Percentiles rank a stretch among this genome's conserved stretches.
Evolutionary conservation across 2,113 vertebrate genomes (phyloP).

Genomic region (Salminus brasiliensis): DNA sequence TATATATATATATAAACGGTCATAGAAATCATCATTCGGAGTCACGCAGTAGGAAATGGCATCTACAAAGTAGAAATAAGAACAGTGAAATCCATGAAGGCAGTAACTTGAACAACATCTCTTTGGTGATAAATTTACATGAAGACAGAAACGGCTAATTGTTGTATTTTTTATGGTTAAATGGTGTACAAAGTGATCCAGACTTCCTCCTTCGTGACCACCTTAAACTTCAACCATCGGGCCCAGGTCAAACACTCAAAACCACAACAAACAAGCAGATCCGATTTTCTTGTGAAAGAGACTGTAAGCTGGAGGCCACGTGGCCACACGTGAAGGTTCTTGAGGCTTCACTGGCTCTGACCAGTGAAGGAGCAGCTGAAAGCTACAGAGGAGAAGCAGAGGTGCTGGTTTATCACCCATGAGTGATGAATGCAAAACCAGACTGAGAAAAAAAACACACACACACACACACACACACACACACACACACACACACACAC

Average conservation of each 20-base stretch:
- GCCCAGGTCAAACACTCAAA: neutral
- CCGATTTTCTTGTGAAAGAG: neutral
- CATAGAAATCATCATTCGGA: constrained; percentile 44
- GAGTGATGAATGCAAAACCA: neutral
- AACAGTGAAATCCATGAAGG: constrained; percentile 36
- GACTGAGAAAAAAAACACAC: neutral
- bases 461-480: no score
- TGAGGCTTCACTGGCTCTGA: neutral
- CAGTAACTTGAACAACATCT: constrained; percentile 51
- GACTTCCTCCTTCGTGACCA: neutral
- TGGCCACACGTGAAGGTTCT: neutral
- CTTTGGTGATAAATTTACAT: constrained; percentile 65
- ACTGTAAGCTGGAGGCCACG: neutral
- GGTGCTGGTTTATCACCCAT: neutral
- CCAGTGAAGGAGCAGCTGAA: constrained; percentile 3
- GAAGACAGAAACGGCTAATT: neutral
- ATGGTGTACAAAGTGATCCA: neutral
- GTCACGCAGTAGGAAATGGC: constrained; percentile 48
- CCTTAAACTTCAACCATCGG: neutral
- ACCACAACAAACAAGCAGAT: neutral
- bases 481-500: no score
- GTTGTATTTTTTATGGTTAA: neutral
- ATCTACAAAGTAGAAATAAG: constrained; percentile 28
- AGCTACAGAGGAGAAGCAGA: neutral
- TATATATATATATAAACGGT: neutral